Conservation (phyloP, 2,888 invertebrate species). For the Acanthococcus lagerstroemiae region DNA sequence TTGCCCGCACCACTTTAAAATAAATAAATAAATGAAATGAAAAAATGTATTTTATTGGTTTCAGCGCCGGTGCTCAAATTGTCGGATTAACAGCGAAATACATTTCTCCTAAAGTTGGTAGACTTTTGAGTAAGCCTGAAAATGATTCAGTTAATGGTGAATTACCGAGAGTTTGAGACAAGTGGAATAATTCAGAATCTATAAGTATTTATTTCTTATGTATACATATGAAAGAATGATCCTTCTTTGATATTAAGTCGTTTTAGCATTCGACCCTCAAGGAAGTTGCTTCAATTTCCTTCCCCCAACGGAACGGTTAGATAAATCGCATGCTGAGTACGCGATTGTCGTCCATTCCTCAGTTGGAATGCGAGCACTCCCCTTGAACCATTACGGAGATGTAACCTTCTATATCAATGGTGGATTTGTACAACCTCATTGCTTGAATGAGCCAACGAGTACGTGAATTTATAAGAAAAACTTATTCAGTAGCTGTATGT, state of each 20-base stretch:
- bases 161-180: no score
- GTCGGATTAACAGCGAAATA: constrained; percentile 3
- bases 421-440: constrained; percentile 1
- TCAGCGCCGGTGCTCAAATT: neutral
- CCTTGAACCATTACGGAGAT: neutral
- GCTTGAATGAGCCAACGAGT: no score
- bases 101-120: neutral
- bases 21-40: no score
- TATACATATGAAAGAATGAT: no score
- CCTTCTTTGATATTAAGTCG: no score
- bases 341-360: constrained; percentile 7
- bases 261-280: constrained; percentile 10
- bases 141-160: no score
- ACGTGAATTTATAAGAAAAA: no score
- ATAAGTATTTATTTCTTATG: no score
- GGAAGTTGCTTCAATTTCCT: constrained; percentile 16
- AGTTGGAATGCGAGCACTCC: neutral
- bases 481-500: neutral
- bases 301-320: neutral
- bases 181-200: no score
- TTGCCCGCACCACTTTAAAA: no score
- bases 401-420: constrained; percentile 12
- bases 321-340: neutral
- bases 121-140: constrained; percentile 1
- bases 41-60: neutral